Conservation (phyloP, 92 coral and sea anemone genomes). For the Ricordea florida region DNA sequence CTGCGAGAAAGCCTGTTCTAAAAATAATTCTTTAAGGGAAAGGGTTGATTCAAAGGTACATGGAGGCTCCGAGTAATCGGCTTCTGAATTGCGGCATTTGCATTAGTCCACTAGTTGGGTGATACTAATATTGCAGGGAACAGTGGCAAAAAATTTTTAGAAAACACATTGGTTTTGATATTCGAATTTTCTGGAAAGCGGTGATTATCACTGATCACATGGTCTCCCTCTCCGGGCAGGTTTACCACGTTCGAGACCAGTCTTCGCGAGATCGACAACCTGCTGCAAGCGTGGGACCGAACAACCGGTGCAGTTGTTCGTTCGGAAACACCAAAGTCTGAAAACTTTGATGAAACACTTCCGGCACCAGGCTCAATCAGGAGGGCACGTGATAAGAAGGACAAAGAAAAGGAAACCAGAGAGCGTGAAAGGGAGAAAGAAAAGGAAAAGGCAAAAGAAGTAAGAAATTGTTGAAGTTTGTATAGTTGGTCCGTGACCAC, state of each 20-base stretch:
- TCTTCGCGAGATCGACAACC: conserved; percentile 87
- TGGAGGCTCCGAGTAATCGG: too few species aligned
- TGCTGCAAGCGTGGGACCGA: conserved; percentile 96
- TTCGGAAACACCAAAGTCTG: conserved; percentile 91
- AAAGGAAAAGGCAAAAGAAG: conserved; percentile 54
- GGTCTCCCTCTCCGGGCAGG: conserved; percentile 44
- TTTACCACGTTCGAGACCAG: conserved; percentile 81
- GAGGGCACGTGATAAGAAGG: conserved; percentile 74
- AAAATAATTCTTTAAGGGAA: too few species aligned
- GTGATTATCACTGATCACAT: not conserved
- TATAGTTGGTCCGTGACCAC: too few species aligned
- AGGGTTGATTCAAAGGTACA: too few species aligned
- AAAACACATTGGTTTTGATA: too few species aligned
- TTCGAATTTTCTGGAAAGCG: not conserved
- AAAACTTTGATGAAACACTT: conserved; percentile 75
- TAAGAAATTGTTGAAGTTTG: not conserved
- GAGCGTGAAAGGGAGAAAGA: conserved; percentile 68
- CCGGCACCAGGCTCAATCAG: conserved; percentile 66
- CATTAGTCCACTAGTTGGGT: too few species aligned
- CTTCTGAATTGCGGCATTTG: too few species aligned
- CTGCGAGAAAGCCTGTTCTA: too few species aligned
- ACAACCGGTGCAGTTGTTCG: conserved; percentile 82
- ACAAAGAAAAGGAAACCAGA: conserved; percentile 73
- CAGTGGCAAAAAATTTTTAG: too few species aligned
- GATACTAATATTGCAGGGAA: too few species aligned